Evolutionary conservation across 2,113 vertebrate species (phyloP).

Genomic region (Dinomys branickii): DNA sequence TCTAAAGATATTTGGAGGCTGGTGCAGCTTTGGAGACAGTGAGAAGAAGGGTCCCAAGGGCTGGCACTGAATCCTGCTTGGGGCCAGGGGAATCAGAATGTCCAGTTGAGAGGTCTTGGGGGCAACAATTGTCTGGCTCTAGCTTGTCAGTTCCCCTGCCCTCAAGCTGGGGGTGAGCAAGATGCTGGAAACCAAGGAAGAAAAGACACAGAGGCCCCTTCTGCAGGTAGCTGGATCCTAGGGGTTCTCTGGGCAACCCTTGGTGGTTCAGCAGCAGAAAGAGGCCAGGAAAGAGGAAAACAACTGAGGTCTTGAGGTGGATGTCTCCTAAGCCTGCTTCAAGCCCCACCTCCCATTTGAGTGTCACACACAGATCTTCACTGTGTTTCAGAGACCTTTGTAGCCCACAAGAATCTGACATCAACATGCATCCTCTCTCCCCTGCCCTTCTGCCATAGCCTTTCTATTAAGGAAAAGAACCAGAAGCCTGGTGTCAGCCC

Average conservation of each 20-base stretch:
- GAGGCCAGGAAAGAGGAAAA: neutral
- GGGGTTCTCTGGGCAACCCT: too few relatives aligned
- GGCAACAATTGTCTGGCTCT: neutral
- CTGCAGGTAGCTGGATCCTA: neutral
- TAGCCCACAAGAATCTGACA: neutral
- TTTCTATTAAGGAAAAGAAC: neutral
- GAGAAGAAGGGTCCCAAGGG: neutral
- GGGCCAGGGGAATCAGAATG: neutral
- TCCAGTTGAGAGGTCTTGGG: neutral
- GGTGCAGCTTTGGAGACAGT: neutral
- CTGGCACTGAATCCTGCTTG: neutral
- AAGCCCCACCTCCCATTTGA: neutral
- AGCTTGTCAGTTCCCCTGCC: neutral
- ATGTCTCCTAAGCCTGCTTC: neutral
- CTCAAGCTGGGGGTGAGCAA: neutral
- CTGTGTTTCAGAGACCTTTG: neutral
- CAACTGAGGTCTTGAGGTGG: neutral
- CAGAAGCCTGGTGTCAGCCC: neutral
- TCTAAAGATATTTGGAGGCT: neutral
- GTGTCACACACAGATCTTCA: neutral
- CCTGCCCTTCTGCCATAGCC: accelerated
- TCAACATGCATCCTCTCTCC: neutral
- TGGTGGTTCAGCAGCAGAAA: neutral
- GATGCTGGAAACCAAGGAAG: accelerated
- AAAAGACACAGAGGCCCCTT: neutral